Evolutionary conservation across 2,797 vertebrate species (phyloP).

Genomic region (Galagoides demidoff): DNA sequence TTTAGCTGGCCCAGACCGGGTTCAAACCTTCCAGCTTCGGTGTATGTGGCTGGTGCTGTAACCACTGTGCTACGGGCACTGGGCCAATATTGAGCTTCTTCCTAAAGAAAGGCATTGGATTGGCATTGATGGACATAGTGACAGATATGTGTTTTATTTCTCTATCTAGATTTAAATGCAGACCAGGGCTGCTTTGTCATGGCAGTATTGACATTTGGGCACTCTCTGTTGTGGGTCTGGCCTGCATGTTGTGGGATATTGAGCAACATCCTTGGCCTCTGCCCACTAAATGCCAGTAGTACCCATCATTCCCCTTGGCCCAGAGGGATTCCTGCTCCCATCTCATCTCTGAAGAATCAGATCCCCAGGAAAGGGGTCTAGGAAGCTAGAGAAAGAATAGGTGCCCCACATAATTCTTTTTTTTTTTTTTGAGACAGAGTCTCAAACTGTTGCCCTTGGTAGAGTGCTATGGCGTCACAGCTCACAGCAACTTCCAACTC

Average conservation of each 20-base stretch:
- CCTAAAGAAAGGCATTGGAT: not conserved
- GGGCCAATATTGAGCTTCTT: not conserved
- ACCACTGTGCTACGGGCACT: too few species aligned
- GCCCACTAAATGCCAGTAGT: not conserved
- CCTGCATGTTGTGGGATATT: not conserved
- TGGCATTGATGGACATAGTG: not conserved
- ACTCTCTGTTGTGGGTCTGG: not conserved
- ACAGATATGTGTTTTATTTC: not conserved
- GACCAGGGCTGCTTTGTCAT: not conserved
- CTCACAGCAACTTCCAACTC: too few species aligned
- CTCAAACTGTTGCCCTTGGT: too few species aligned
- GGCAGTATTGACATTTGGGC: not conserved
- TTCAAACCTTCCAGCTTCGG: too few species aligned
- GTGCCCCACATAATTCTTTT: not conserved
- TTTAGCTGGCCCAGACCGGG: too few species aligned
- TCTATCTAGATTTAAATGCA: conserved; percentile 6
- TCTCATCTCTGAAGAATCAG: not conserved
- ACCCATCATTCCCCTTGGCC: not conserved
- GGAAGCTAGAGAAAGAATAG: not conserved
- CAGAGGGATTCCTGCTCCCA: not conserved
- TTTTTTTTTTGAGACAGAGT: too few species aligned
- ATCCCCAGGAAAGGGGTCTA: not conserved
- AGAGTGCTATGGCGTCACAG: too few species aligned
- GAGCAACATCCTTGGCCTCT: not conserved
- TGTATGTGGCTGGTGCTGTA: too few species aligned